Percentiles rank a stretch among this genome's conserved stretches.
Conservation (phyloP, 2,113 vertebrate species). For the Carlito syrichta region DNA sequence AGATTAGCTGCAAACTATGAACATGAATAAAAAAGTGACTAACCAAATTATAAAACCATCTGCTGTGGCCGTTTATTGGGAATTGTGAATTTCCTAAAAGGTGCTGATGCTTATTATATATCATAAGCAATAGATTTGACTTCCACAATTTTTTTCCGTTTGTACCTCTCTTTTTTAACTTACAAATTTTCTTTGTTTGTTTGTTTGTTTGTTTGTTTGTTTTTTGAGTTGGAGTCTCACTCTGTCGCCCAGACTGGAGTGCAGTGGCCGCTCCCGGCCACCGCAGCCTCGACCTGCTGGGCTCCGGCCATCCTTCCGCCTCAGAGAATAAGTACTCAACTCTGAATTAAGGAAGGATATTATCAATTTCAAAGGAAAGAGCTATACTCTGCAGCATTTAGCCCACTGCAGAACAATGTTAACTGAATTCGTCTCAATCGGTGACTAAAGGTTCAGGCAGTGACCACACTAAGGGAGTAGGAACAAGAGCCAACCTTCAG, state of each 20-base stretch:
- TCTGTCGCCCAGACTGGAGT: no score
- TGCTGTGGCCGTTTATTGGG: background rate
- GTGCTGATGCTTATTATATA: background rate
- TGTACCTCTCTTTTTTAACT: background rate
- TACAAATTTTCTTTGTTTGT: background rate
- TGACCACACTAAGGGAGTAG: background rate
- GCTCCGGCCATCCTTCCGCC: no score
- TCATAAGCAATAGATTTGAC: background rate
- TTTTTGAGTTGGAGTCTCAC: no score
- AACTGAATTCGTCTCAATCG: background rate
- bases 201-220: slow-evolving; percentile 30
- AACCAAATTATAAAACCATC: slow-evolving; percentile 6
- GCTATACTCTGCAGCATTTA: background rate
- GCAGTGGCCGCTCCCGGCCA: no score
- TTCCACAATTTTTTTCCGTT: background rate
- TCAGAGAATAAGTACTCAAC: background rate
- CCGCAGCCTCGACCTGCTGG: no score
- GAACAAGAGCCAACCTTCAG: background rate
- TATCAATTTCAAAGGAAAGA: background rate
- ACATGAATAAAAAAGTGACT: background rate
- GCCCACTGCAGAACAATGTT: background rate
- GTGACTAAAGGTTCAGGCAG: background rate
- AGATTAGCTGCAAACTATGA: background rate
- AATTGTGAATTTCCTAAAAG: background rate
- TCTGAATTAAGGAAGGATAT: background rate